Evolutionary conservation across 2,113 vertebrate genomes (phyloP).

Genomic region (Ramphastos sulfuratus): DNA sequence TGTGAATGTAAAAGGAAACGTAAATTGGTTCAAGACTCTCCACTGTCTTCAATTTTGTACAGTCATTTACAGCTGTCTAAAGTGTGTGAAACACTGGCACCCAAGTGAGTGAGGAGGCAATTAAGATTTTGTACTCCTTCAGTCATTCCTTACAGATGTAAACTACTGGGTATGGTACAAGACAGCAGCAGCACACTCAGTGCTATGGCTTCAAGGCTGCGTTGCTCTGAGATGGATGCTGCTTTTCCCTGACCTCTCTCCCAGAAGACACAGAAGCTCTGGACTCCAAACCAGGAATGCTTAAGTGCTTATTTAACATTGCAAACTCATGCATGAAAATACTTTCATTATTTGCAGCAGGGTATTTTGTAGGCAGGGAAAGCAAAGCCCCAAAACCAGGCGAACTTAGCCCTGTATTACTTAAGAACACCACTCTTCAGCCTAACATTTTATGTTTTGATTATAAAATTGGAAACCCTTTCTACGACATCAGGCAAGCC

Average conservation of each 20-base stretch:
- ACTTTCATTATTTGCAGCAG: not conserved
- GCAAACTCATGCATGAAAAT: not conserved
- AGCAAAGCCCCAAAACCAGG: not conserved
- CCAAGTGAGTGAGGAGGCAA: constrained; percentile 39
- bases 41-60: constrained; percentile 33
- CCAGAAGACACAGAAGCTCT: not conserved
- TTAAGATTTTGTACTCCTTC: constrained; percentile 20
- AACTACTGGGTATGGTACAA: not conserved
- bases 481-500: not conserved
- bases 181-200: not conserved
- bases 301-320: not conserved
- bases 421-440: not conserved
- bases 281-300: not conserved
- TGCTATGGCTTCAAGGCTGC: accelerated
- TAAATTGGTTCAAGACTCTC: constrained; percentile 60
- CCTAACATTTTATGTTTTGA: not conserved
- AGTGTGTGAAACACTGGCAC: constrained; percentile 34
- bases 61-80: constrained; percentile 51
- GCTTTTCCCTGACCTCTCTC: not conserved
- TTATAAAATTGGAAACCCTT: not conserved
- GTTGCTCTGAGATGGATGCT: not conserved
- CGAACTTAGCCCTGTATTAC: not conserved
- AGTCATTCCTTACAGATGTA: not conserved
- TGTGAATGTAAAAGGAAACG: not conserved
- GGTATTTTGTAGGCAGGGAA: not conserved